Base-by-base conservation (phyloP, 2,888 invertebrate species). In the Isoperla grammatica region DNA sequence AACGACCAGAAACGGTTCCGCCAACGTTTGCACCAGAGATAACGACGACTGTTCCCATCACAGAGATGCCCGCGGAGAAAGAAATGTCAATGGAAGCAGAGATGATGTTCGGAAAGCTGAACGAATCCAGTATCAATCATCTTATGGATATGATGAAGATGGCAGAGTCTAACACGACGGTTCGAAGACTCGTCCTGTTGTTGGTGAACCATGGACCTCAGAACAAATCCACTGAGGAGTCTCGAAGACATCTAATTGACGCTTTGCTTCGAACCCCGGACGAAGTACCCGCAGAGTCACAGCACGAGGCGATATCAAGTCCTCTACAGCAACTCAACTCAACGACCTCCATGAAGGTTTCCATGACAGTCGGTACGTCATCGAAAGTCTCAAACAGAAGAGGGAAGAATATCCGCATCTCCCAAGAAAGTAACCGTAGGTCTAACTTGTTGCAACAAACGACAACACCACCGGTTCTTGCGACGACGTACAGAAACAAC, bases 61-160 rank as follows among this genome's bases (percentile, higher is more conserved):
- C 85, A 1, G 84, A 84, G n/a, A 82, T 84, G 40, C 80, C 82
- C 60, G 81, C 82, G 56, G 29, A 50, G n/a, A 53, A 37, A 37
- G 37, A 35, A 2, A 53, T 53, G 53, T 83, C 84, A 1, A 81
- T 86, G 49, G 79, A 82, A 67, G 86, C 90, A 1, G 86, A 88
- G 67, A 83, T 87, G 73, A 84, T 90, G 67, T 86, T 90, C 71
- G 85, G 85, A 1, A 84, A 83, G 15, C 77, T 90, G 63, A 90
- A 90, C 68, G 85, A 85, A 9, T 84, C 87, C 0, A 87, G 88
- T 62, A 82, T 86, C 0, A 79, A 84, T 62, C 87, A 87, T 65
- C 76, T 91, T 57, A 83, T 89, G 79, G 82, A 83, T 62, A 87
- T 89, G 40, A 90, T 91, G 90, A 85, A 87, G 69, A 42, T 50